Evolutionary conservation across 2,888 invertebrate species (phyloP), one percentile per base, ranked within the genome.

Genomic region (Atherix ibis): DNA sequence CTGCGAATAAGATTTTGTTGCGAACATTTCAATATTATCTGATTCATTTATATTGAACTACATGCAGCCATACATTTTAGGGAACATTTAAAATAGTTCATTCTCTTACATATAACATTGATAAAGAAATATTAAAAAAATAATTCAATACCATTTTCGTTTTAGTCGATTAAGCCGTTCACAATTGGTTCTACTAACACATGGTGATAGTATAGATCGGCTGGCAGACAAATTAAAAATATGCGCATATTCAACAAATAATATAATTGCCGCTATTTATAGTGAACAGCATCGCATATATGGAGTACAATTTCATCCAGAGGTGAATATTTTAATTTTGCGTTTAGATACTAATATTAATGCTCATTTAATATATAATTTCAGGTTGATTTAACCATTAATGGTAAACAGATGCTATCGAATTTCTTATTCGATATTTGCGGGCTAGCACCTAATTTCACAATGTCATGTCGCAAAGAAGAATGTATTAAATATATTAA

Each of bases 241-340:
- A 14, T 79, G 87, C 36, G 95, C 91, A 25, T 77, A 76, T 55
- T 87, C 87, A 27, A 62, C 67, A 26, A 76, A 76, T 50, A 75
- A 78, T 45, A 73, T 87, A 54, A 72, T 88, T 45, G 80, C 87
- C 9, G 95, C 84, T 36, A 84, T 98, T 50, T 82, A 83, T 50
- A 87, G 88, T 65, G 92, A 94, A 53, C 81, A 83, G 54, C 67
- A 80, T 58, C 73, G 82, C 35, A 70, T 94, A 38, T 95, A 91
- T 54, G 98, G 97, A 18, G 83, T 98, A 41, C 98, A 98, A 66
- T 98, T 98, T 64, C 98, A 98, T 62, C 98, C 97, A 0, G 97
- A 98, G 69, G 89, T 79, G 43, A 48, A 42, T 39, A 31, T 8
- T 22, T 6, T 8, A 22, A 22, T n/a, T n/a, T 27, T 27, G 27